Percentiles rank a stretch among this genome's conserved stretches.
These are phyloP conservation scores for Sceloporus tristichus DNA, from an alignment of 2,113 vertebrate species.

Conservation along the genomic window DNA sequence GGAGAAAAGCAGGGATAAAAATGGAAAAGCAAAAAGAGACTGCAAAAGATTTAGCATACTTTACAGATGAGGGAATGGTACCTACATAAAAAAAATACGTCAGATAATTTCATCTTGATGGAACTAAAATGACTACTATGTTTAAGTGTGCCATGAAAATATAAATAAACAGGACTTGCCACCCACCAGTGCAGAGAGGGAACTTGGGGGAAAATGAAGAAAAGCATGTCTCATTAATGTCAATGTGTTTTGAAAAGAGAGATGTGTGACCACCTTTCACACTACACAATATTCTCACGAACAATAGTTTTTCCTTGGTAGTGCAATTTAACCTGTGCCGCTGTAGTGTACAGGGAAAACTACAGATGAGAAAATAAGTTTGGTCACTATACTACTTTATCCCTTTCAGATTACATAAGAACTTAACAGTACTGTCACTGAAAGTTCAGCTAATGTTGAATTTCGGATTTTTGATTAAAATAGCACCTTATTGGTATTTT, in stretches of 20 bases:
- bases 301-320: neutral
- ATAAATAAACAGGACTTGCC: neutral
- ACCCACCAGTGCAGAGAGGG: neutral
- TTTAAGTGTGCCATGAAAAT: neutral
- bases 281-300: neutral
- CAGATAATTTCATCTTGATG: neutral
- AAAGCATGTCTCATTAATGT: neutral
- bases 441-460: neutral
- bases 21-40: neutral
- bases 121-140: neutral
- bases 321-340: conserved; percentile 16
- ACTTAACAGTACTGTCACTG: neutral
- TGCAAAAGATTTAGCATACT: neutral
- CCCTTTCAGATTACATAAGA: neutral
- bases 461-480: neutral
- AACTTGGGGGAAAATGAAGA: neutral
- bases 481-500: no score
- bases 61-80: neutral
- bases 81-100: neutral
- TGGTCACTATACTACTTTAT: conserved; percentile 6
- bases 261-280: conserved; percentile 2
- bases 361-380: neutral
- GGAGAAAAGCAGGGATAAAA: conserved; percentile 6
- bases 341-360: neutral
- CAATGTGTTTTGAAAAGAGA: neutral